These are phyloP conservation scores for Mamestra brassicae DNA, from an alignment of 2,888 invertebrate species.

Conservation along the genomic window DNA sequence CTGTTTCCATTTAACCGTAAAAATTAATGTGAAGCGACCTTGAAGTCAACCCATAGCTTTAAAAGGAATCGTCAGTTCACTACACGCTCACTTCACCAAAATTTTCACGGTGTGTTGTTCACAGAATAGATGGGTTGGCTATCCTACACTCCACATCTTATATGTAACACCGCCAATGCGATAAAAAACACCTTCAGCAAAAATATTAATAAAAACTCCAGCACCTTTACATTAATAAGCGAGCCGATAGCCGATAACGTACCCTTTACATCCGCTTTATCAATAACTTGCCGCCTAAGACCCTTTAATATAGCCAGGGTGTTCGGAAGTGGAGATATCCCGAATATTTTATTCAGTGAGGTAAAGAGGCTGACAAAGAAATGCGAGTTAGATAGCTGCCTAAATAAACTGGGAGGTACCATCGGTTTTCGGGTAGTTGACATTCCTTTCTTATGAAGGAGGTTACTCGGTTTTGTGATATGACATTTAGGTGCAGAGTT, in stretches of 20 bases:
- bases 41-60: no score
- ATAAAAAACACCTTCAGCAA: constrained; percentile 40
- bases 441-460: constrained; percentile 41
- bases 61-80: no score
- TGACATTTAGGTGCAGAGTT: neutral
- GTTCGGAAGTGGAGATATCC: constrained; percentile 83
- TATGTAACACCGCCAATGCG: neutral
- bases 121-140: neutral
- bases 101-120: no score
- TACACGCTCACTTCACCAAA: no score
- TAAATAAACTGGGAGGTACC: constrained; percentile 84
- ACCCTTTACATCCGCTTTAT: constrained; percentile 74
- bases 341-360: constrained; percentile 88
- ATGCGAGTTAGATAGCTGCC: constrained; percentile 86
- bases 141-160: neutral
- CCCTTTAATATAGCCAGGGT: constrained; percentile 81
- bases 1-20: no score
- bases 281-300: constrained; percentile 77
- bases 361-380: constrained; percentile 89
- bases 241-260: constrained; percentile 69
- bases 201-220: constrained; percentile 54
- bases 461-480: constrained; percentile 12
- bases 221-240: constrained; percentile 69
- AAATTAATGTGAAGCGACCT: no score
- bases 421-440: constrained; percentile 60